Evolutionary conservation across 2,888 invertebrate genomes (phyloP), one percentile per base, ranked within the genome.

Genomic region (Rutpela maculata): DNA sequence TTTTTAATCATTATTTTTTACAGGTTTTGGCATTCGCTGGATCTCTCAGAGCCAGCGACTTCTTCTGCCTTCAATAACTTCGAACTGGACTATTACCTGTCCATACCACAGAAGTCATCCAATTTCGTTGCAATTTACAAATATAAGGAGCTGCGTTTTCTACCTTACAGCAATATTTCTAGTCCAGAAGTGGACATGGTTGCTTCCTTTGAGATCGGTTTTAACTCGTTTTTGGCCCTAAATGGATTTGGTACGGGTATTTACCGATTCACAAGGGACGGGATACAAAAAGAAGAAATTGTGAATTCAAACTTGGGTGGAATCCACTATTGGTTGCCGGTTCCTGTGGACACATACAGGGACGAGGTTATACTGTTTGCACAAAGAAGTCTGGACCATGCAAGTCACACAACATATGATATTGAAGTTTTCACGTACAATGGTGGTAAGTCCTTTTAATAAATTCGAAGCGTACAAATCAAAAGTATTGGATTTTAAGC

Each of bases 351-450:
- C 70, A 90, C 89, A 2, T 90, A 90, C 76, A 87, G 90, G 70
- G 89, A 91, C 77, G 91, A 91, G 73, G 87, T 90, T 0, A 80
- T 91, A 63, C 78, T 92, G 59, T 78, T 92, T 9, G 85, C 89
- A 2, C 90, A 92, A 83, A 85, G 88, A 31, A 71, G 67, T 26
- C 19, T 89, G 22, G 82, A 88, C 69, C 86, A 89, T 75, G 84
- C 79, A 15, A 81, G 84, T 5, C 89, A 89, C 75, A 81, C 78
- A 35, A 82, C 87, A 5, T 80, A 82, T 65, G 82, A 81, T 15
- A 81, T 89, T 12, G 89, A 89, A 82, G 81, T 88, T 17, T 80
- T 90, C 18, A 82, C 87, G 9, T 89, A 88, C 67, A 87, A 89
- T 75, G 88, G 87, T 43, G 86, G 84, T 66, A 83, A 74, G 79